Evolutionary conservation across 2,888 invertebrate genomes (phyloP).

Genomic region (Iselma pallidipennis): DNA sequence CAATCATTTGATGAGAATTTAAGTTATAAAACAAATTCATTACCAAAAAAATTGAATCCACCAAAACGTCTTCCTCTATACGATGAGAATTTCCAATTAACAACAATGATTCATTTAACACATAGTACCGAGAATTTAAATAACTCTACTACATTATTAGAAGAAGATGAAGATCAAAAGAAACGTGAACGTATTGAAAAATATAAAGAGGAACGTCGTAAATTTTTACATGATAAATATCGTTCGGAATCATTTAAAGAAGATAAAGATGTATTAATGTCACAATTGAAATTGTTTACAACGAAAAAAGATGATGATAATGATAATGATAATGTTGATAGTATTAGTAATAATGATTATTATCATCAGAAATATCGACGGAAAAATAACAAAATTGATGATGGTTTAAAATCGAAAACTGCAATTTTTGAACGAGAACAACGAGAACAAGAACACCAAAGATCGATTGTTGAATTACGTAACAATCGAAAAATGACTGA

Average conservation of each 20-base stretch:
- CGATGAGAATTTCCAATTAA: slow-evolving; percentile 34
- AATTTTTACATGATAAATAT: slow-evolving; percentile 82
- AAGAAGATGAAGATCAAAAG: slow-evolving; percentile 50
- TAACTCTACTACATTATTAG: slow-evolving; percentile 22
- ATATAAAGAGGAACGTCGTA: slow-evolving; percentile 88
- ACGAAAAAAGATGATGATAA: slow-evolving; percentile 1
- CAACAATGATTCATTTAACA: slow-evolving; percentile 44
- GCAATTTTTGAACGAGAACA: slow-evolving; percentile 45
- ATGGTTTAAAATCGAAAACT: slow-evolving; percentile 43
- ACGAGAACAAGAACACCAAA: background rate
- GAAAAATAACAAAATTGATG: no score
- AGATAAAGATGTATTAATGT: slow-evolving; percentile 59
- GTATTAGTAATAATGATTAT: background rate
- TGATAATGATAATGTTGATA: slow-evolving; percentile 23
- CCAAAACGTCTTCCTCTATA: slow-evolving; percentile 60
- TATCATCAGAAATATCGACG: no score
- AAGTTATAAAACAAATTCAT: slow-evolving; percentile 56
- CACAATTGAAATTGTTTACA: slow-evolving; percentile 54
- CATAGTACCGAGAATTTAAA: slow-evolving; percentile 48
- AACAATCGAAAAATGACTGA: background rate
- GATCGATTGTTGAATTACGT: background rate
- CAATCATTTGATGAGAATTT: slow-evolving; percentile 62
- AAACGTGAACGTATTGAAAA: slow-evolving; percentile 85
- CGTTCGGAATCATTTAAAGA: slow-evolving; percentile 79
- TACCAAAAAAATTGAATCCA: slow-evolving; percentile 62